Evolutionary conservation across 30 jellyfish, hydroid and myxozoan genomes (phyloP).

Genomic region (Aurelia aurita complex sp. Pacific): DNA sequence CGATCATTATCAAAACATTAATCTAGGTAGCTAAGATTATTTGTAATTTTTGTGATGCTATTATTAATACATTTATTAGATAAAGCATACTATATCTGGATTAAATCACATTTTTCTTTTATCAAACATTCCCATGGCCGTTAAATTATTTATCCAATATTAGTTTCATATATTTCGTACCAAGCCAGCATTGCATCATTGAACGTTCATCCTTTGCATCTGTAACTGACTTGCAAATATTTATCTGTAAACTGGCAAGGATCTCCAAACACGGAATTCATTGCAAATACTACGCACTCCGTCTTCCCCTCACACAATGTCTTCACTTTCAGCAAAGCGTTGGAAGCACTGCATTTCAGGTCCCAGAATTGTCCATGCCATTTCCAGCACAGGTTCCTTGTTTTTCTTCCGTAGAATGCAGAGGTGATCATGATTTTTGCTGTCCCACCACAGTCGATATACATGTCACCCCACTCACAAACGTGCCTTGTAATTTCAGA

Average conservation of each 20-base stretch:
- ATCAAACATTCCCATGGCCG: too few species aligned
- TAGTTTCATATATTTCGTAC: too few species aligned
- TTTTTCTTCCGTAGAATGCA: constrained; percentile 15
- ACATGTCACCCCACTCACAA: neutral
- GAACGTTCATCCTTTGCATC: neutral
- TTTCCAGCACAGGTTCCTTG: constrained; percentile 10
- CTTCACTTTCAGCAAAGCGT: neutral
- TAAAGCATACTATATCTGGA: too few species aligned
- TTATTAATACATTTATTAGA: too few species aligned
- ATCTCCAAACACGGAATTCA: constrained; percentile 16
- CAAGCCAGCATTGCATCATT: too few species aligned
- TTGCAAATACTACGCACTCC: constrained; percentile 1
- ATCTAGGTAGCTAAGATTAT: too few species aligned
- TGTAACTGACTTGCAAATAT: constrained; percentile 10
- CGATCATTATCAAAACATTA: too few species aligned
- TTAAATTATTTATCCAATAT: too few species aligned
- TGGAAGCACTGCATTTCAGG: neutral
- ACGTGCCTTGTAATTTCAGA: neutral
- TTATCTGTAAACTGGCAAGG: constrained; percentile 20
- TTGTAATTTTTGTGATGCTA: too few species aligned
- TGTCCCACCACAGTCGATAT: constrained; percentile 4
- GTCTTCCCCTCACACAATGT: constrained; percentile 12
- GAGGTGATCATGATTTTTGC: neutral
- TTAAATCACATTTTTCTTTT: too few species aligned
- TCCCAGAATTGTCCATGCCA: neutral